A percentile compares a stretch with the other conserved stretches of the same genome.
Evolutionary conservation across 1,140 invertebrate genomes (phyloP).

Genomic region (Micrasema longulum): DNA sequence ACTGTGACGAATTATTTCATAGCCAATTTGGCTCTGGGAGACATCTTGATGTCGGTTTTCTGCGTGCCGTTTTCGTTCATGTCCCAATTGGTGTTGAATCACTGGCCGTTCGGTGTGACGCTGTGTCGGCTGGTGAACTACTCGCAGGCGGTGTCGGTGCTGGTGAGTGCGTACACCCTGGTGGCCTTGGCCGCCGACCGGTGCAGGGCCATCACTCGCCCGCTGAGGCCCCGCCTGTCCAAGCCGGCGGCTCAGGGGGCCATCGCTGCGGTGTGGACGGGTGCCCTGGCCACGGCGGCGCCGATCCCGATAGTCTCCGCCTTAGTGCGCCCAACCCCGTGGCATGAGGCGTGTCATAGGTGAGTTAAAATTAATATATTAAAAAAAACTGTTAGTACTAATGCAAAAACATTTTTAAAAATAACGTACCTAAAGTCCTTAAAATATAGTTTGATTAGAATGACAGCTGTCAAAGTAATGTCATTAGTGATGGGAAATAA

Average conservation of each 20-base stretch:
- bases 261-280: constrained; percentile 81
- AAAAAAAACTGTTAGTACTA: too few relatives aligned
- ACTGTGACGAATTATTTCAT: constrained; percentile 92
- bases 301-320: constrained; percentile 82
- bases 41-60: constrained; percentile 86
- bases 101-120: constrained; percentile 86
- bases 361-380: constrained; percentile 65
- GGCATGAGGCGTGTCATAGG: constrained; percentile 73
- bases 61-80: constrained; percentile 90
- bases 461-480: too few relatives aligned
- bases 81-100: constrained; percentile 75
- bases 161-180: constrained; percentile 87
- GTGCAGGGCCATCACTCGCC: constrained; percentile 90
- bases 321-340: constrained; percentile 69
- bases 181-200: constrained; percentile 89
- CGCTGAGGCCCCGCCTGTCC: constrained; percentile 82
- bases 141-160: constrained; percentile 82
- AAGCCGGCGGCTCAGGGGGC: constrained; percentile 77
- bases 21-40: constrained; percentile 85
- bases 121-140: constrained; percentile 85
- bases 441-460: too few relatives aligned
- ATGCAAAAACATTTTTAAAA: too few relatives aligned
- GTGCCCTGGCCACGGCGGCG: constrained; percentile 83
- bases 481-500: too few relatives aligned
- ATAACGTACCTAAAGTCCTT: too few relatives aligned